Conservation (phyloP, 2,797 vertebrate genomes). For the Menidia menidia region DNA sequence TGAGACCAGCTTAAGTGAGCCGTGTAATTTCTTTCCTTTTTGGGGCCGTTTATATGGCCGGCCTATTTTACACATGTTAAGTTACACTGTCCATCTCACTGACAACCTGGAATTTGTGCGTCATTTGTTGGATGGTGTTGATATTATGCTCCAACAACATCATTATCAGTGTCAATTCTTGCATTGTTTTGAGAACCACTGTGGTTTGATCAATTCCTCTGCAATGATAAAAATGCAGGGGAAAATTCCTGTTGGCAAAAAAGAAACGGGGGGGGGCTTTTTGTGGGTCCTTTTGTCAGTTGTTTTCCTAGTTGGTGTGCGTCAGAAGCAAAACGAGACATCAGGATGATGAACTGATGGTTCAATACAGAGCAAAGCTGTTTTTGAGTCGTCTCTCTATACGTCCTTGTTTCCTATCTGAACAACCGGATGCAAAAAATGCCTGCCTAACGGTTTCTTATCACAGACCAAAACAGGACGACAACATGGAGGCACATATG, state of each 20-base stretch:
- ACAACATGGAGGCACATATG: constrained; percentile 32
- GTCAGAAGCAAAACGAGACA: background rate
- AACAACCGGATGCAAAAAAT: constrained; percentile 42
- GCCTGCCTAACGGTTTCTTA: constrained; percentile 45
- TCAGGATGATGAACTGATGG: background rate
- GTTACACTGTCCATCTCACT: background rate
- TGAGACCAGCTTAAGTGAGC: constrained; percentile 15
- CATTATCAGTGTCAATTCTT: background rate
- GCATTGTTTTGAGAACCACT: background rate
- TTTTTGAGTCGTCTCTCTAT: constrained; percentile 12
- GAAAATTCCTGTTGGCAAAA: constrained; percentile 2
- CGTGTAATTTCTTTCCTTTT: constrained; percentile 30
- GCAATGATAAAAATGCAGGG: background rate
- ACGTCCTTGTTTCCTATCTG: constrained; percentile 39
- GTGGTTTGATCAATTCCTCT: constrained; percentile 3
- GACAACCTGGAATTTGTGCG: constrained; percentile 26
- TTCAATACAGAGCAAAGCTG: constrained; percentile 4
- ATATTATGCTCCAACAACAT: constrained; percentile 4
- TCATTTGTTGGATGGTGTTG: constrained; percentile 2
- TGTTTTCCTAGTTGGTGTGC: background rate
- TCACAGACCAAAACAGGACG: constrained; percentile 19
- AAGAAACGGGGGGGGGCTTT: background rate
- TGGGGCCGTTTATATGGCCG: background rate
- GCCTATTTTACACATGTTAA: constrained; percentile 3
- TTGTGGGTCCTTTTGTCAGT: background rate